phyloP scores from a whole-genome alignment of 2,888 invertebrate species.

The Dynastes maya region DNA sequence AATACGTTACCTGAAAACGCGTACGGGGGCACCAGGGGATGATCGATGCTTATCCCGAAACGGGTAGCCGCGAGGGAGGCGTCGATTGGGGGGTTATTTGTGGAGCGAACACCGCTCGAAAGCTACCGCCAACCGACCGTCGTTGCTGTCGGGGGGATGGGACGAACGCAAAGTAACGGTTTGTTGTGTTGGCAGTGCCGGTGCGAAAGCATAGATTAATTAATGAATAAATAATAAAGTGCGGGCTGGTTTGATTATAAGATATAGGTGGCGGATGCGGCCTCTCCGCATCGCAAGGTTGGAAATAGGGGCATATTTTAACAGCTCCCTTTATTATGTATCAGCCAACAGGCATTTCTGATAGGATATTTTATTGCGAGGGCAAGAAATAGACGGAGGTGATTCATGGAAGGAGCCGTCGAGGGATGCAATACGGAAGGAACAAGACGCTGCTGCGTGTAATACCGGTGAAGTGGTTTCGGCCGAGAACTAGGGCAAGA shows the following conservation, averaged over 20 bases:
- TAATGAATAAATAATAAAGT: conserved; percentile 71
- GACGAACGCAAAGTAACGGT: conserved; percentile 32
- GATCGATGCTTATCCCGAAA: conserved; percentile 28
- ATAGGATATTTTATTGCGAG: conserved; percentile 62
- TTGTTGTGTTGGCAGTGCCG: conserved; percentile 43
- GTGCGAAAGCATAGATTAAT: conserved; percentile 68
- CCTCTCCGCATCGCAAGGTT: conserved; percentile 40
- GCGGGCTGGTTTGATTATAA: conserved; percentile 68
- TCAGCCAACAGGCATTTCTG: conserved; percentile 63
- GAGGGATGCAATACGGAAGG: conserved; percentile 21
- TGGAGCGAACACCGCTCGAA: conserved; percentile 1
- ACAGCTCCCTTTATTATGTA: conserved; percentile 65
- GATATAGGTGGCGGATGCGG: conserved; percentile 62
- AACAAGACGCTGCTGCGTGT: background rate
- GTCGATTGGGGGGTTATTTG: conserved; percentile 29
- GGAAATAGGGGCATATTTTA: conserved; percentile 63
- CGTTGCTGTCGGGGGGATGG: background rate
- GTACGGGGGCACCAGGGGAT: conserved; percentile 14
- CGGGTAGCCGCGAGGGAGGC: conserved; percentile 17
- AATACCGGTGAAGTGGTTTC: conserved; percentile 6
- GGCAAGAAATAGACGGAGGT: conserved; percentile 30
- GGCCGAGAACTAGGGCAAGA: background rate
- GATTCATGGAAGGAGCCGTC: conserved; percentile 32
- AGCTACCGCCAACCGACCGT: background rate
- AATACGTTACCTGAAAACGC: background rate